These are phyloP conservation scores for Uropetala carovei DNA, from an alignment of 2,888 invertebrate species.

Conservation along the genomic window DNA sequence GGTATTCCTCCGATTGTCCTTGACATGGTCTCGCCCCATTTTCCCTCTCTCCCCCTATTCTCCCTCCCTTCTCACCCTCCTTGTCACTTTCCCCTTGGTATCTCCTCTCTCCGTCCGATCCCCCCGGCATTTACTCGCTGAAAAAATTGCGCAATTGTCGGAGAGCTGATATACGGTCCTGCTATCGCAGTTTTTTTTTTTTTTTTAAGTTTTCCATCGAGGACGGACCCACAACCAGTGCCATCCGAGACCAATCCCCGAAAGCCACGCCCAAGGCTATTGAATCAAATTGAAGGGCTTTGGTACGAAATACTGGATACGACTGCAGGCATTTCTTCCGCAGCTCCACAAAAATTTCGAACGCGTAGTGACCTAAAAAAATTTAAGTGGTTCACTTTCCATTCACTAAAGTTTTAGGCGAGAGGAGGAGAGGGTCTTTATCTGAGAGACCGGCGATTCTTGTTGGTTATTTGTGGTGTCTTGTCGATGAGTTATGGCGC, in stretches of 20 bases:
- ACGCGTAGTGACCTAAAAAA: constrained; percentile 41
- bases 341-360: neutral
- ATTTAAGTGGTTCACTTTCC: constrained; percentile 20
- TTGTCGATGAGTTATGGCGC: no score
- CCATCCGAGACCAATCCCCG: neutral
- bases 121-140: neutral
- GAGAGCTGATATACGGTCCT: neutral
- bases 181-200: neutral
- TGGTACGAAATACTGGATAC: neutral
- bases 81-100: constrained; percentile 34
- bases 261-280: neutral
- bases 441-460: neutral
- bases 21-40: constrained; percentile 59
- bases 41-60: neutral
- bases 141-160: neutral
- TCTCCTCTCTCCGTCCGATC: neutral
- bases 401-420: constrained; percentile 34
- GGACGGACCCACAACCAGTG: neutral
- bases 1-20: constrained; percentile 52
- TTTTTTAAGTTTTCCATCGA: neutral
- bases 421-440: neutral
- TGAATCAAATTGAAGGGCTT: neutral
- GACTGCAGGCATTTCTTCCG: neutral
- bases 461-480: no score
- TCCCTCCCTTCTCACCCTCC: constrained; percentile 18